Evolutionary conservation across 2,797 vertebrate species (phyloP).

Genomic region (Pseudocheirus occidentalis): DNA sequence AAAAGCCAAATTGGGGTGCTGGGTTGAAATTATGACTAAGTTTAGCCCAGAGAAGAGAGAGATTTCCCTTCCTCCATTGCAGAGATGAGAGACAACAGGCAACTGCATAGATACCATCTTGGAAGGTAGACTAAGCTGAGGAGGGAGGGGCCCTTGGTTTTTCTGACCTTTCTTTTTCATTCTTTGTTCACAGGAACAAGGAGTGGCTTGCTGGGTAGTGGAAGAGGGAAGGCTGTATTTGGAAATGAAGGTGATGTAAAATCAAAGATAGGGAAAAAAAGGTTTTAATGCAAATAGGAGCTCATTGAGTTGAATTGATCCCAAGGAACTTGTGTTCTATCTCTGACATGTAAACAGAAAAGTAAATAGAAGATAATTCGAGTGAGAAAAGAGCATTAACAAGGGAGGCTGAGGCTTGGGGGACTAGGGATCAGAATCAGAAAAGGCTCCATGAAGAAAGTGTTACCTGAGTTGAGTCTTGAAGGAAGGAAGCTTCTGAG

Average conservation of each 20-base stretch:
- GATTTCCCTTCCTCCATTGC: background rate
- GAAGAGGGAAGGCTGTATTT: background rate
- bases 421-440: background rate
- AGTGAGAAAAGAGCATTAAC: background rate
- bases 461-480: background rate
- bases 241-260: background rate
- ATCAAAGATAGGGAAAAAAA: background rate
- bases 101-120: background rate
- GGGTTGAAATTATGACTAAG: background rate
- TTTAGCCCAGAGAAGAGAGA: background rate
- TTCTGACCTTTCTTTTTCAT: background rate
- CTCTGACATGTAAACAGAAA: background rate
- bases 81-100: background rate
- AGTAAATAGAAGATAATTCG: background rate
- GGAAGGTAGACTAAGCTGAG: background rate
- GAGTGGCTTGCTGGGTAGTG: background rate
- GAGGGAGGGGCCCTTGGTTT: background rate
- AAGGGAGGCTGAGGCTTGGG: background rate
- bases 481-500: constrained; percentile 15
- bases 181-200: background rate
- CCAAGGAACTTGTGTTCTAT: background rate
- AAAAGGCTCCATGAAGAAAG: constrained; percentile 16
- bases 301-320: background rate
- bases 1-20: background rate
- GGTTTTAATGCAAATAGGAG: background rate